Conservation (phyloP, 2,113 vertebrate genomes). For the Petaurus breviceps region DNA sequence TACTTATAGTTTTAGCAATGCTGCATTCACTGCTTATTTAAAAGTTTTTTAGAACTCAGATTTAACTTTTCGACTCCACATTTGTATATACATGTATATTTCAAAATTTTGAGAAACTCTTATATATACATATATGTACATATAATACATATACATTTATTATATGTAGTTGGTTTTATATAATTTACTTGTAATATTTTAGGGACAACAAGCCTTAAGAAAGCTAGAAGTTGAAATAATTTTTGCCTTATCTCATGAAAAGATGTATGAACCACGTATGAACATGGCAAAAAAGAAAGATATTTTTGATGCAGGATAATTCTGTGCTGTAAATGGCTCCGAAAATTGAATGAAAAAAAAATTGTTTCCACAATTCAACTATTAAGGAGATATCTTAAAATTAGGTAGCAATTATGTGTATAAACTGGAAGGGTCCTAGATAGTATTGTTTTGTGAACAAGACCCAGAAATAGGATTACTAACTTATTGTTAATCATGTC, state of each 20-base stretch:
- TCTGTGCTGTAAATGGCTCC: background rate
- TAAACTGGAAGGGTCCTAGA: background rate
- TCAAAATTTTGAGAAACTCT: background rate
- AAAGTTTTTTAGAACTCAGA: background rate
- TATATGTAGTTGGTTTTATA: background rate
- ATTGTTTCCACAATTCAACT: background rate
- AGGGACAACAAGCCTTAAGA: background rate
- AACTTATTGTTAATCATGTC: background rate
- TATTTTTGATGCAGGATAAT: background rate
- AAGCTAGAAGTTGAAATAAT: background rate
- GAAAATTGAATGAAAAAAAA: background rate
- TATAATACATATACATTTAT: background rate
- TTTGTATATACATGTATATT: background rate
- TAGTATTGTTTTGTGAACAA: constrained; percentile 20
- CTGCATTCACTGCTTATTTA: background rate
- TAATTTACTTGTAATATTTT: background rate
- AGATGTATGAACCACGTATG: constrained; percentile 9
- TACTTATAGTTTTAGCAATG: background rate
- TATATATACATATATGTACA: no score
- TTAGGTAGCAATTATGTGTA: constrained; percentile 9
- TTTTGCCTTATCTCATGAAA: background rate
- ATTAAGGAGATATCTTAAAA: background rate
- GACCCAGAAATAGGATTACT: background rate
- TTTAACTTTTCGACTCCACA: background rate
- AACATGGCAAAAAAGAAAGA: constrained; percentile 39